These are phyloP conservation scores for Eclectus roratus DNA, from an alignment of 2,113 vertebrate species.

Conservation along the genomic window DNA sequence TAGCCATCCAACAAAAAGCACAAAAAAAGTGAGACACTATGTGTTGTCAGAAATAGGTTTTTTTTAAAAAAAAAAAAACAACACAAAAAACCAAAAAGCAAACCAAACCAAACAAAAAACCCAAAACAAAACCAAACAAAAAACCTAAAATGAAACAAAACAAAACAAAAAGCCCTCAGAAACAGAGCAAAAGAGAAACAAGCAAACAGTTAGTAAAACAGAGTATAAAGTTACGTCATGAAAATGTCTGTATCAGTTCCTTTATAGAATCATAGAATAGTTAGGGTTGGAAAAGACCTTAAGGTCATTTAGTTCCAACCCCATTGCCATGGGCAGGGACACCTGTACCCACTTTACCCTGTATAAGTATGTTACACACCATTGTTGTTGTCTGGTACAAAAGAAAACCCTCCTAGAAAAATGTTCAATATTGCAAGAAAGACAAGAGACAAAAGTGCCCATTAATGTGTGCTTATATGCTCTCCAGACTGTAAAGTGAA, in stretches of 20 bases:
- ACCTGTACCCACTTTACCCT: no score
- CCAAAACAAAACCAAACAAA: no score
- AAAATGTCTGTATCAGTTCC: not conserved
- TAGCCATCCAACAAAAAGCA: not conserved
- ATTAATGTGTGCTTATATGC: not conserved
- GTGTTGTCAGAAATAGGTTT: not conserved
- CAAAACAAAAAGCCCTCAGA: no score
- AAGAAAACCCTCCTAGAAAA: not conserved
- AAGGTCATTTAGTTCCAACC: no score
- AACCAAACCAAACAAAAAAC: not conserved
- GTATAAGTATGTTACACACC: not conserved
- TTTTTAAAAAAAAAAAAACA: not conserved
- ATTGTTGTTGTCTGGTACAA: not conserved
- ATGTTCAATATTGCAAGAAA: not conserved
- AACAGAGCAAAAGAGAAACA: not conserved
- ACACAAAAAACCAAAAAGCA: not conserved
- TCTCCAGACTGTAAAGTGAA: not conserved
- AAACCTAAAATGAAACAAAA: not conserved
- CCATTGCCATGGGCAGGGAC: no score
- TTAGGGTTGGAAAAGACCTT: no score
- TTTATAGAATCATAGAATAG: not conserved
- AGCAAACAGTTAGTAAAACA: not conserved
- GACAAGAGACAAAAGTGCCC: not conserved
- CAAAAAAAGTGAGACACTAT: not conserved
- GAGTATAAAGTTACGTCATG: not conserved